Base-by-base conservation (phyloP, 2,113 vertebrate genomes). In the Campylorhamphus procurvoides region DNA sequence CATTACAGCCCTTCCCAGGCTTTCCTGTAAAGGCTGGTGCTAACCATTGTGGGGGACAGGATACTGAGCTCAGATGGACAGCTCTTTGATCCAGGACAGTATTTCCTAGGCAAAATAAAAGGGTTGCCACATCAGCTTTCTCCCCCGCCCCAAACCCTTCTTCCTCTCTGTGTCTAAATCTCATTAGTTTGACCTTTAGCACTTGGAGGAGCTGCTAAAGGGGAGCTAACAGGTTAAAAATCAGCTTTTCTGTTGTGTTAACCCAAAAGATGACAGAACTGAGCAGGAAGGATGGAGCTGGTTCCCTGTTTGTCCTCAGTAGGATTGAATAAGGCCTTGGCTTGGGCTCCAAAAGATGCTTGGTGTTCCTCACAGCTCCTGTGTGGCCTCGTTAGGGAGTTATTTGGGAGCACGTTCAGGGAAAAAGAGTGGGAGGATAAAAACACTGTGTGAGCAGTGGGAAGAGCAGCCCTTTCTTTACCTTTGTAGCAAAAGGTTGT, bases 61-160 rank as follows among this genome's bases (percentile, higher is more conserved):
- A 97, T 94, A 56, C 94, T 78, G 94, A 67, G 75, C 88, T 80
- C 71, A 49, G 73, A 79, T 42, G 89, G 87, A 59, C 7, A 0
- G 82, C 72, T 40, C 92, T 95, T 96, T 96, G 95, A 97, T 96
- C 92, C 77, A 8, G 67, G 84, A 44, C 72, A 27, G 28, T 42
- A 7, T 35, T 96, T 94, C 90, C 92, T 89, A 83, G 17, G 47
- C 13, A 15, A 39, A 91, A 74, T 40, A 69, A 92, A 90, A 93
- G 56, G 42, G 42, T 89, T 71, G 85, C 85, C 47, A 17, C 60
- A 18, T 71, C 50, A 59, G 79, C 59, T 8, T 28, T 42, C 10
- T 27, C 44, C 44, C 44, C 44, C 6, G 17, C 7, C 44, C 16
- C 42, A 44, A 17, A 44, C 28, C 53, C 33, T 11, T 27, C 35